Conservation (phyloP, 2,888 invertebrate genomes). For the Drosophila flavopinicola region DNA sequence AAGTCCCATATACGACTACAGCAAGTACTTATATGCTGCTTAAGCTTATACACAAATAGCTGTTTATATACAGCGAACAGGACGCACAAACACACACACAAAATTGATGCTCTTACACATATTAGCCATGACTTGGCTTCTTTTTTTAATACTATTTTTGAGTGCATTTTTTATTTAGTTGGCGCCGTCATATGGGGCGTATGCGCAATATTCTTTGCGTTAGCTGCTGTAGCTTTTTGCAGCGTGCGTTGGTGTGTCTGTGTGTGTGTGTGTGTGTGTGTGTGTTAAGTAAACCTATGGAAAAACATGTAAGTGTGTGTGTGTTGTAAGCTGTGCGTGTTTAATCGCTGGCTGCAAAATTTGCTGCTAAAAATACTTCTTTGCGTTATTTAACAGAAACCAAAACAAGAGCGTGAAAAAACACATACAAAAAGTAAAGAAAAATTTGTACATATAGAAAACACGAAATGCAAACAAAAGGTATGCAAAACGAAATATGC, state of each 20-base stretch:
- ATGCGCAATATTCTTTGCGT: constrained; percentile 53
- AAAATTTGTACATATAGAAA: constrained; percentile 1
- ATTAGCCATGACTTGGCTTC: constrained; percentile 41
- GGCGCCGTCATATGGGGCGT: constrained; percentile 57
- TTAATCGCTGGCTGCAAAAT: constrained; percentile 52
- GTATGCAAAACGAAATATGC: no score
- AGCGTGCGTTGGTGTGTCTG: constrained; percentile 21
- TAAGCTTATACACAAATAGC: constrained; percentile 10
- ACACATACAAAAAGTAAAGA: constrained; percentile 5
- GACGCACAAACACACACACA: constrained; percentile 22
- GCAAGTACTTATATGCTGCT: constrained; percentile 6
- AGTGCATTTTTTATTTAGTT: constrained; percentile 45
- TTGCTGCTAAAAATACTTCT: constrained; percentile 73
- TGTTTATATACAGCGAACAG: constrained; percentile 30
- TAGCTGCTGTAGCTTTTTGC: constrained; percentile 32
- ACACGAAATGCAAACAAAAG: constrained; percentile 2
- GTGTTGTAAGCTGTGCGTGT: constrained; percentile 31
- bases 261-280: constrained; percentile 26
- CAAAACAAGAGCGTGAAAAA: constrained; percentile 2
- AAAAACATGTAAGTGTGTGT: constrained; percentile 12
- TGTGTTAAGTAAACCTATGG: constrained; percentile 28
- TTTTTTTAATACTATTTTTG: constrained; percentile 17
- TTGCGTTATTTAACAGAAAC: constrained; percentile 40
- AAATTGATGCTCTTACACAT: constrained; percentile 41
- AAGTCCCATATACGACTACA: constrained; percentile 15